phyloP scores from a whole-genome alignment of 53 echinoderm and acorn worm genomes.

The Zoroaster sp. region DNA sequence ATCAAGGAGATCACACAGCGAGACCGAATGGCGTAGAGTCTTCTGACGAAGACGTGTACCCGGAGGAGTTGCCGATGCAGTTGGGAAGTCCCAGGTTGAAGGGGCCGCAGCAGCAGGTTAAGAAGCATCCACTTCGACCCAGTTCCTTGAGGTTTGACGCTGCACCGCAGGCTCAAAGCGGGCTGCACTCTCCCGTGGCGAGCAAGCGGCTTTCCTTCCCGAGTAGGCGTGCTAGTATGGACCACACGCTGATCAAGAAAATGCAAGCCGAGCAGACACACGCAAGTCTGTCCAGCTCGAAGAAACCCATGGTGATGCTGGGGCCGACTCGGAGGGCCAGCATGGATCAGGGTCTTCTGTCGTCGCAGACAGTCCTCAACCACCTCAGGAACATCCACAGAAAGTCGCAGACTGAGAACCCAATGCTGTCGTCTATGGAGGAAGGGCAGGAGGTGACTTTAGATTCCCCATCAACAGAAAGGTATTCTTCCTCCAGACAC shows the following conservation, averaged over 20 bases:
- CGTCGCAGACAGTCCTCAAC: not conserved
- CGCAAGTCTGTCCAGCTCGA: not conserved
- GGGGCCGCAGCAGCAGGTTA: not conserved
- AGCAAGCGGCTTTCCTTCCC: not conserved
- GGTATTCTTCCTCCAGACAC: not conserved
- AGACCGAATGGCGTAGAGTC: not conserved
- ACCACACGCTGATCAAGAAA: not conserved
- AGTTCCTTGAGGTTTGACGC: not conserved
- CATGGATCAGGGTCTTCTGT: slow-evolving; percentile 7
- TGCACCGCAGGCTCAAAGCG: not conserved
- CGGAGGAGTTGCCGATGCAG: not conserved
- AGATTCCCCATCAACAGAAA: not conserved
- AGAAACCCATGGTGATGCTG: not conserved
- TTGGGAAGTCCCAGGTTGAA: not conserved
- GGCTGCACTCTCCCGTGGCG: not conserved
- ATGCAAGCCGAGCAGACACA: not conserved
- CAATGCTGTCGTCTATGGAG: not conserved
- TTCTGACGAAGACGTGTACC: slow-evolving; percentile 12
- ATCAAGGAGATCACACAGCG: not conserved
- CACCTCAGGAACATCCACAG: slow-evolving; percentile 33
- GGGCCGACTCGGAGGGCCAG: not conserved
- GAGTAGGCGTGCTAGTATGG: slow-evolving; percentile 8
- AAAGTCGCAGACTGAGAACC: slow-evolving; percentile 22
- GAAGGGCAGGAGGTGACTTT: not conserved
- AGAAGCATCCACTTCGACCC: not conserved